Percentiles rank a stretch among this genome's conserved stretches.
phyloP scores from a whole-genome alignment of 2,113 vertebrate species.

The Cavia aperea region DNA sequence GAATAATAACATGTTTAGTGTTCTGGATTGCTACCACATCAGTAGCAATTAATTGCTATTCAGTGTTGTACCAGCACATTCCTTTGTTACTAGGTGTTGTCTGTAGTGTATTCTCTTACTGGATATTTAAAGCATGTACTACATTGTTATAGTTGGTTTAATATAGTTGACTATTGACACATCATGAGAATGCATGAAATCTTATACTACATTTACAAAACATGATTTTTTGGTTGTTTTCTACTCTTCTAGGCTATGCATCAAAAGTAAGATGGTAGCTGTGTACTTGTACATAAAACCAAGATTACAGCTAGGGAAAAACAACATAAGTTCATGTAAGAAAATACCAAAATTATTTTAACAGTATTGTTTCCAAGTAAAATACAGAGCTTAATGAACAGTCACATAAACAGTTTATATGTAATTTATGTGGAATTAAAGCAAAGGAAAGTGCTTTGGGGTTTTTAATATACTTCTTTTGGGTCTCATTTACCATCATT shows the following conservation, averaged over 20 bases:
- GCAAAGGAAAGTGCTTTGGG: neutral
- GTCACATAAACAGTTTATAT: constrained; percentile 6
- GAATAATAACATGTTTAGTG: neutral
- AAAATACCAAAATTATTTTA: constrained; percentile 38
- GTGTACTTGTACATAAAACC: constrained; percentile 39
- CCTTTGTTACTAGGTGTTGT: constrained; percentile 1
- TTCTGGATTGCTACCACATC: neutral
- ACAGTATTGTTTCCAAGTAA: constrained; percentile 50
- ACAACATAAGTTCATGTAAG: neutral
- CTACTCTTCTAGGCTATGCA: neutral
- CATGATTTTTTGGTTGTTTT: constrained; percentile 6
- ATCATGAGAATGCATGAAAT: constrained; percentile 32
- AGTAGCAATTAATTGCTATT: neutral
- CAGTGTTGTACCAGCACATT: neutral
- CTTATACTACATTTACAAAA: constrained; percentile 15
- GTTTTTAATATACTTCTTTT: constrained; percentile 40
- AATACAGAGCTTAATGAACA: constrained; percentile 21
- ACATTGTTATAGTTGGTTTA: neutral
- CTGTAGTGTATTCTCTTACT: constrained; percentile 7
- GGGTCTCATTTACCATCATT: constrained; percentile 23
- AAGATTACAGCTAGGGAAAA: constrained; percentile 9
- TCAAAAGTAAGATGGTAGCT: constrained; percentile 32
- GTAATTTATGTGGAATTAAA: constrained; percentile 18
- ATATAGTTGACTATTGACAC: constrained; percentile 1
- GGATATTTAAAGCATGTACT: constrained; percentile 32